Conservation (phyloP, 1,140 invertebrate genomes). For the Asobara japonica region DNA sequence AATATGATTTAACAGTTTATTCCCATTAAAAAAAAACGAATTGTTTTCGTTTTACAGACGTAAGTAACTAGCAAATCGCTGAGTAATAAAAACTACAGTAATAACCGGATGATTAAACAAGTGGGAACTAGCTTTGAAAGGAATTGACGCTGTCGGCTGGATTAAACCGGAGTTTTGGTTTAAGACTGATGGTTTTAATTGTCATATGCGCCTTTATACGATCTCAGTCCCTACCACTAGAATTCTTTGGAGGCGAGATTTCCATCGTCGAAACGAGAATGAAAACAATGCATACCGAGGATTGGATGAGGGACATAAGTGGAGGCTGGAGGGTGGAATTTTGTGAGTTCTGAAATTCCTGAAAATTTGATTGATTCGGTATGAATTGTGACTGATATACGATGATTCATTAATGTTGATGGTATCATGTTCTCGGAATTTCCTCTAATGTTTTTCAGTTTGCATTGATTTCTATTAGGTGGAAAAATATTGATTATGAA, state of each 20-base stretch:
- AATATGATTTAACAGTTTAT: not conserved
- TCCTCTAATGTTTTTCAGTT: too few species aligned
- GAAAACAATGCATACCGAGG: not conserved
- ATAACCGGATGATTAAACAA: not conserved
- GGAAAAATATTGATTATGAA: too few species aligned
- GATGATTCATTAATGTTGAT: too few species aligned
- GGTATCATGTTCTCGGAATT: too few species aligned
- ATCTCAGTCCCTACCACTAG: constrained; percentile 30
- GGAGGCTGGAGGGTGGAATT: not conserved
- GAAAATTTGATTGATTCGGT: too few species aligned
- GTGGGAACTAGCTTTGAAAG: not conserved
- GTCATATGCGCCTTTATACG: constrained; percentile 40
- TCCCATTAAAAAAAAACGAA: not conserved
- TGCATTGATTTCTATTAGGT: too few species aligned
- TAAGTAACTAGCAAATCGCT: not conserved
- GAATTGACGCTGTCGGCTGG: constrained; percentile 14
- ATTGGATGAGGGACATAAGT: not conserved
- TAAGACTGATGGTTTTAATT: constrained; percentile 41
- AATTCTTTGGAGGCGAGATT: not conserved
- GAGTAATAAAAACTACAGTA: not conserved
- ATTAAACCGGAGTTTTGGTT: constrained; percentile 37
- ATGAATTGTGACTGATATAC: too few species aligned
- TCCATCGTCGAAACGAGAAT: not conserved
- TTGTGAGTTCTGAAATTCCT: too few species aligned
- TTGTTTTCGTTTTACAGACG: too few species aligned